Evolutionary conservation across 1,140 invertebrate genomes (phyloP), one percentile per base, ranked within the genome.

Genomic region (Hylaeus volcanicus): DNA sequence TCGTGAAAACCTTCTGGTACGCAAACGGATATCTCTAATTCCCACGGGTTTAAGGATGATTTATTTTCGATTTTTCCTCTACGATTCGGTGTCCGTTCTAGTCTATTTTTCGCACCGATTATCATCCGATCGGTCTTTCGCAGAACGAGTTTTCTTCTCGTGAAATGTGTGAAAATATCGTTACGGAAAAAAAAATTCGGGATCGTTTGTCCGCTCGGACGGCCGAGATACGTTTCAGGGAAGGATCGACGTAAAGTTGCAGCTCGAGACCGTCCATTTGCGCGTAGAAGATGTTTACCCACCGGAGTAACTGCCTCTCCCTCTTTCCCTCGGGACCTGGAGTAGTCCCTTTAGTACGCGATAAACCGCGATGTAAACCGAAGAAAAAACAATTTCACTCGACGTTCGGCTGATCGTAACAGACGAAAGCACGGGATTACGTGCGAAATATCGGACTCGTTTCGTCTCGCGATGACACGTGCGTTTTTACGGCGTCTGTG

Each of bases 341-440:
- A 12, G 43, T 15, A n/a, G 61, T 15, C 45, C 12, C 39, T 74
- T 74, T 66, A 74, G 55, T 26, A 48, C 45, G 15, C 61, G 41
- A 65, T 74, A 55, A 74, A 74, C 39, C 48, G n/a, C 48, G 39
- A 55, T n/a, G 73, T 43, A 41, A 64, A 74, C 73, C 73, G 61
- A 65, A 74, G 73, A 45, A 65, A 63, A 65, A 74, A 74, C 73
- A 74, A 74, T 74, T 65, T 12, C 48, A 9, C 61, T 8, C 4
- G 14, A 14, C 12, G 43, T 1, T 14, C 1, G 73, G 3, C 11
- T 5, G 73, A 55, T 74, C 45, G 73, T 55, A 74, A 74, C 73
- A 15, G 61, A n/a, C 15, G 45, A 45, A 37, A 65, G 60, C 61
- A 11, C 39, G 39, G 73, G 39, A 74, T 74, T 55, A 65, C 12